Evolutionary conservation across 2,797 vertebrate genomes (phyloP).

Genomic region (Megalops cyprinoides): DNA sequence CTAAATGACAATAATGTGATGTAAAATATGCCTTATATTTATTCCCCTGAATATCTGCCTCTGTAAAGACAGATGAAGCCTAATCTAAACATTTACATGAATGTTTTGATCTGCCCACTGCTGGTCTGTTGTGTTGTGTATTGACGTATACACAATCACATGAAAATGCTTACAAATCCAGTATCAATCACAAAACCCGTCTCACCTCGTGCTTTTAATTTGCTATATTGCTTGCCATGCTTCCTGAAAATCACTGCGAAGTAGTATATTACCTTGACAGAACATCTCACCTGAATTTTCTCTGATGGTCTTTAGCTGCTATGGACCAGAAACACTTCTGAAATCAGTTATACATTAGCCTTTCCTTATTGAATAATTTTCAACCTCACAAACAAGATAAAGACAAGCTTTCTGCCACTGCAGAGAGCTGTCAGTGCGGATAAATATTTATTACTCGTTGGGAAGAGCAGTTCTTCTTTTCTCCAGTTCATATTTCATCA

Average conservation of each 20-base stretch:
- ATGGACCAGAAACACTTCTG: neutral
- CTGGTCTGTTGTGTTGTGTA: too few relatives aligned
- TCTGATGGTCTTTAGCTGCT: neutral
- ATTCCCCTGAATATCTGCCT: too few relatives aligned
- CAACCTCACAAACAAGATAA: conserved; percentile 21
- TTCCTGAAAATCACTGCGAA: neutral
- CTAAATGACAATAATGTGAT: too few relatives aligned
- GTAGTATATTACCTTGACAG: neutral
- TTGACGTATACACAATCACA: neutral
- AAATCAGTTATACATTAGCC: conserved; percentile 4
- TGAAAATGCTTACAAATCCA: neutral
- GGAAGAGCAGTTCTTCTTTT: conserved; percentile 30
- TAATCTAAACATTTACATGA: too few relatives aligned
- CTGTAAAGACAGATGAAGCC: too few relatives aligned
- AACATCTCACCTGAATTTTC: neutral
- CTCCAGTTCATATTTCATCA: conserved; percentile 36
- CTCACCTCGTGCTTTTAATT: neutral
- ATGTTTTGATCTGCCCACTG: too few relatives aligned
- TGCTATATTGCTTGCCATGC: neutral
- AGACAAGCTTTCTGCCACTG: conserved; percentile 22
- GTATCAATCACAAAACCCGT: neutral
- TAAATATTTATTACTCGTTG: conserved; percentile 23
- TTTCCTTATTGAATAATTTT: neutral
- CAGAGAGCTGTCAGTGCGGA: conserved; percentile 20
- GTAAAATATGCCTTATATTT: too few relatives aligned